Percentiles rank a stretch among this genome's conserved stretches.
phyloP scores from a whole-genome alignment of 2,888 invertebrate species.

The Drosophila phalerata region DNA sequence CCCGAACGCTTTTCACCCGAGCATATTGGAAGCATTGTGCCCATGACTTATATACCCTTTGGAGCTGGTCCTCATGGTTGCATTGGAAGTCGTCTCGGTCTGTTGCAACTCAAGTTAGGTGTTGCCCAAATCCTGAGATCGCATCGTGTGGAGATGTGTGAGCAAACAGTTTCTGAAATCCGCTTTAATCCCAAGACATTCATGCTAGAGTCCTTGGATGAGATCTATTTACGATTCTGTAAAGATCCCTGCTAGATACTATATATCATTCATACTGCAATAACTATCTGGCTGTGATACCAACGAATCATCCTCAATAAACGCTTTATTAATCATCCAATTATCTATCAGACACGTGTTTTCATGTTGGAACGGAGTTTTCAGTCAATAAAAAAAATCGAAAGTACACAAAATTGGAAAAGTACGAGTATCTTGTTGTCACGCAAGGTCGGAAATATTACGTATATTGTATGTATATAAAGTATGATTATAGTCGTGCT shows the following conservation, averaged over 20 bases:
- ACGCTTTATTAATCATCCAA: constrained; percentile 12
- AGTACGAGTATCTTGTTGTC: not conserved
- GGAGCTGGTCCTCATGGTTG: constrained; percentile 84
- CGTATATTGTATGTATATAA: not conserved
- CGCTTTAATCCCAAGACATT: constrained; percentile 80
- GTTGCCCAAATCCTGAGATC: constrained; percentile 75
- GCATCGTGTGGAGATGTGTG: constrained; percentile 66
- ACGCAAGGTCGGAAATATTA: constrained; percentile 28
- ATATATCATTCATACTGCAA: not conserved
- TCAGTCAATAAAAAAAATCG: constrained; percentile 23
- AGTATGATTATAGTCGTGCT: not conserved
- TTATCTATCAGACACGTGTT: not conserved
- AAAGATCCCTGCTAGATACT: constrained; percentile 33
- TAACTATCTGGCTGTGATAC: constrained; percentile 4
- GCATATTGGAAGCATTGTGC: constrained; percentile 56
- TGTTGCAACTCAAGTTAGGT: constrained; percentile 82
- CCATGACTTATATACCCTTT: constrained; percentile 83
- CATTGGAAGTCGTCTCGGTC: constrained; percentile 83
- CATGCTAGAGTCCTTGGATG: constrained; percentile 79
- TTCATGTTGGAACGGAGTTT: not conserved
- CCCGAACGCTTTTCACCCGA: constrained; percentile 81
- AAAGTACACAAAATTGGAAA: constrained; percentile 21
- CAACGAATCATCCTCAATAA: constrained; percentile 24
- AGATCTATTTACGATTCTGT: constrained; percentile 74
- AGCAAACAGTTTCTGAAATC: constrained; percentile 70